Evolutionary conservation across 2,888 invertebrate species (phyloP), one percentile per base, ranked within the genome.

Genomic region (Didymodactylos carnosus): DNA sequence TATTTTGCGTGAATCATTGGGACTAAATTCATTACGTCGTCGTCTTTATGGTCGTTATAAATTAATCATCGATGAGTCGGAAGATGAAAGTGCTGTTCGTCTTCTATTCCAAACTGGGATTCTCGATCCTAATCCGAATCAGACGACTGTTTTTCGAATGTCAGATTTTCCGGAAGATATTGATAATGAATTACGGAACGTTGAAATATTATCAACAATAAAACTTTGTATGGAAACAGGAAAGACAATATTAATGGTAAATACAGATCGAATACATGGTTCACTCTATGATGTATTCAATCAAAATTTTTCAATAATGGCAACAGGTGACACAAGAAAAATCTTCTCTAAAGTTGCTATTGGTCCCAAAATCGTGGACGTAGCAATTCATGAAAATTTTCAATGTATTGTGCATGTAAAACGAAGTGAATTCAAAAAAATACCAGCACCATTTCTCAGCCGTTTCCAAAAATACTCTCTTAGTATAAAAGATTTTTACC

Each of bases 11-110:
- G 62, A 62, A 62, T 62, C 62, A 7, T 35, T 62, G 62, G 35
- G 35, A 62, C 62, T 62, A 35, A 35, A 62, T 35, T 62, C 62
- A 19, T 2, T 19, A 19, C 62, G 25, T 10, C 62, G 62, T 35
- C 62, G 62, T 62, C 62, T 62, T 16, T 62, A 62, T 35, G 62
- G 62, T 14, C 62, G 62, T 8, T 62, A 62, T 35, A 62, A 62
- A 62, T 35, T 62, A 35, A 62, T 62, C 19, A 62, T 62, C n/a
- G 62, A 62, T 62, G 62, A 62, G 35, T 62, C 62, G 0, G 62
- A 62, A 62, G 62, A 62, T 62, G 62, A 62, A 62, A 62, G 62
- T 62, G 62, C 62, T 35, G 62, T 62, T 35, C 62, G 62, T 62
- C 7, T 62, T 19, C 19, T 62, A 1, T 62, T 35, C 0, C 62